Percentiles rank a stretch among this genome's conserved stretches.
Conservation (phyloP, 2,113 vertebrate species). For the Paramisgurnus dabryanus region DNA sequence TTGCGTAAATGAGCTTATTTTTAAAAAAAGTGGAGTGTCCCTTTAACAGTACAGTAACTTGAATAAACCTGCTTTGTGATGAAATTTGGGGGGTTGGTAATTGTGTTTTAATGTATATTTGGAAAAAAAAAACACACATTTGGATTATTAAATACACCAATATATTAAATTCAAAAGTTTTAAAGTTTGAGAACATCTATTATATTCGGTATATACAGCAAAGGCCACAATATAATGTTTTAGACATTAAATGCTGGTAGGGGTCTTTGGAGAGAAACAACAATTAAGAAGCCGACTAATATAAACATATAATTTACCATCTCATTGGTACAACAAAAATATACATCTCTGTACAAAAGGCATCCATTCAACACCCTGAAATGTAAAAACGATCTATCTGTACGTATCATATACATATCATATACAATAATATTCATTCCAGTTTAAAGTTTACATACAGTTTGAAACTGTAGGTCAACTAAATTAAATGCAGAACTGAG, state of each 20-base stretch:
- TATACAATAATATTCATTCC: not conserved
- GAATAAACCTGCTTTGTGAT: too few species aligned
- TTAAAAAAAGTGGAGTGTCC: too few species aligned
- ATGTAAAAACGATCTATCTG: not conserved
- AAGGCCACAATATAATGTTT: slow-evolving; percentile 14
- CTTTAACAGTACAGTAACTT: too few species aligned
- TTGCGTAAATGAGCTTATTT: too few species aligned
- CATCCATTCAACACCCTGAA: slow-evolving; percentile 26
- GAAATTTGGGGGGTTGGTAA: too few species aligned
- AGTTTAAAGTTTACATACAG: not conserved
- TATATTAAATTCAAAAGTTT: too few species aligned
- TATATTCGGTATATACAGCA: not conserved
- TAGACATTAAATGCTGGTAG: not conserved
- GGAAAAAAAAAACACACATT: not conserved
- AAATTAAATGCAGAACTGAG: not conserved
- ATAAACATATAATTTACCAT: slow-evolving; percentile 33
- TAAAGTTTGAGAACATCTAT: slow-evolving; percentile 3
- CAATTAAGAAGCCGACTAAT: not conserved
- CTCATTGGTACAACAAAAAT: slow-evolving; percentile 30
- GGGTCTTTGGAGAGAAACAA: not conserved
- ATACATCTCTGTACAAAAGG: slow-evolving; percentile 44
- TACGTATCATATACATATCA: not conserved
- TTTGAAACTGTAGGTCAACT: not conserved
- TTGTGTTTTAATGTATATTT: too few species aligned
- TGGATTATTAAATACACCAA: too few species aligned